Evolutionary conservation across 2,888 invertebrate genomes (phyloP).

Genomic region (Acrobasis suavella): DNA sequence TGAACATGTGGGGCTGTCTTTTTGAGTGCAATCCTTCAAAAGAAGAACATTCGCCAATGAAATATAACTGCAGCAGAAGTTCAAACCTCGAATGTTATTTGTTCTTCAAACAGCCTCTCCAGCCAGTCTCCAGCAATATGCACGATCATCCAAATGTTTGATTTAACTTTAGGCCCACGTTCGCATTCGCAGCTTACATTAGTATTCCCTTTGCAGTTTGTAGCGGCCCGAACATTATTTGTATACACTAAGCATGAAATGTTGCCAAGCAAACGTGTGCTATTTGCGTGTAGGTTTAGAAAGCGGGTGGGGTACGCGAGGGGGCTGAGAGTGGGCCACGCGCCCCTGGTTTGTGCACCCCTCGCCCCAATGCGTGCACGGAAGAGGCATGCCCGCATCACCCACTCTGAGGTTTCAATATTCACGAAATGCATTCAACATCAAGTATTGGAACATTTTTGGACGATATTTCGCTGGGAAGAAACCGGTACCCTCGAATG

Average conservation of each 20-base stretch:
- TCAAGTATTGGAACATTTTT: slow-evolving; percentile 60
- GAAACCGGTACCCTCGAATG: background rate
- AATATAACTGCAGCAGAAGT: background rate
- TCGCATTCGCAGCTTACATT: slow-evolving; percentile 57
- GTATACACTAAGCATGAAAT: slow-evolving; percentile 82
- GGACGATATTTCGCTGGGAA: slow-evolving; percentile 41
- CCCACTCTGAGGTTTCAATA: slow-evolving; percentile 77
- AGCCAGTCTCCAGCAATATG: slow-evolving; percentile 41
- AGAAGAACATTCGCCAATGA: background rate
- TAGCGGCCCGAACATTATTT: slow-evolving; percentile 77
- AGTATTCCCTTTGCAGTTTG: slow-evolving; percentile 76
- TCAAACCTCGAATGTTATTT: slow-evolving; percentile 6
- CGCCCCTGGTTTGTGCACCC: slow-evolving; percentile 37
- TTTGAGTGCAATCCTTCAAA: too few species aligned
- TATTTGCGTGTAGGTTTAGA: slow-evolving; percentile 81
- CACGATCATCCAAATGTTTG: slow-evolving; percentile 60
- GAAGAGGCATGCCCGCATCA: slow-evolving; percentile 67
- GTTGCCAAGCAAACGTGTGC: slow-evolving; percentile 81
- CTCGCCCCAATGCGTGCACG: slow-evolving; percentile 67
- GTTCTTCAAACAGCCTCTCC: background rate
- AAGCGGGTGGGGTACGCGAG: slow-evolving; percentile 60
- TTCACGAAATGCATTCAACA: slow-evolving; percentile 74
- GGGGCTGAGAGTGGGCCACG: slow-evolving; percentile 34
- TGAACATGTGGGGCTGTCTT: too few species aligned
- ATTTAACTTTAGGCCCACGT: slow-evolving; percentile 55